phyloP scores from a whole-genome alignment of 2,888 invertebrate species.

The Odontomyia ornata region DNA sequence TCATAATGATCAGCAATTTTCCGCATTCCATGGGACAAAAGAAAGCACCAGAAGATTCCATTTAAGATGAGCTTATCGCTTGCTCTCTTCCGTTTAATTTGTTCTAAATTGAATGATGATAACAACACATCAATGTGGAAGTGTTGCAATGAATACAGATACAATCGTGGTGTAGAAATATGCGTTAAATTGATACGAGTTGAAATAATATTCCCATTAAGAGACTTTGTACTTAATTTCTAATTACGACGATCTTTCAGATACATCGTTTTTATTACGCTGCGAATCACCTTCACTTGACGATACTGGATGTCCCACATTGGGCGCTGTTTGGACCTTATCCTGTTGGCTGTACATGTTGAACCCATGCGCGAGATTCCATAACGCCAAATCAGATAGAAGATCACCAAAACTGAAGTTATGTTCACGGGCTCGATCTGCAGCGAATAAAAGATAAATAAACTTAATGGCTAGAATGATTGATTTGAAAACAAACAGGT shows the following conservation, averaged over 20 bases:
- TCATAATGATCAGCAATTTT: too few species aligned
- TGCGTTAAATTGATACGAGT: background rate
- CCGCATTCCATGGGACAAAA: too few species aligned
- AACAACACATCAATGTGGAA: background rate
- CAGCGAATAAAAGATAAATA: background rate
- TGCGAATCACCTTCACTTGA: background rate
- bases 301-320: too few species aligned
- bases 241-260: background rate
- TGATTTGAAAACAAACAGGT: background rate
- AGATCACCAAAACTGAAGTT: slow-evolving; percentile 40
- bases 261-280: background rate
- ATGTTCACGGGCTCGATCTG: slow-evolving; percentile 5
- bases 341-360: slow-evolving; percentile 36
- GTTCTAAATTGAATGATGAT: slow-evolving; percentile 11
- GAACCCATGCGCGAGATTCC: slow-evolving; percentile 37
- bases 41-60: background rate
- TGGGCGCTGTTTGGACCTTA: too few species aligned
- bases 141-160: background rate
- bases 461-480: background rate
- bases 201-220: background rate
- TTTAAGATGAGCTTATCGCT: background rate
- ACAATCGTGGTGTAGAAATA: background rate
- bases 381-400: slow-evolving; percentile 26
- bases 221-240: slow-evolving; percentile 18
- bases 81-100: background rate